These are phyloP conservation scores for Porphyrio hochstetteri DNA, from an alignment of 2,113 vertebrate genomes.

Conservation along the genomic window DNA sequence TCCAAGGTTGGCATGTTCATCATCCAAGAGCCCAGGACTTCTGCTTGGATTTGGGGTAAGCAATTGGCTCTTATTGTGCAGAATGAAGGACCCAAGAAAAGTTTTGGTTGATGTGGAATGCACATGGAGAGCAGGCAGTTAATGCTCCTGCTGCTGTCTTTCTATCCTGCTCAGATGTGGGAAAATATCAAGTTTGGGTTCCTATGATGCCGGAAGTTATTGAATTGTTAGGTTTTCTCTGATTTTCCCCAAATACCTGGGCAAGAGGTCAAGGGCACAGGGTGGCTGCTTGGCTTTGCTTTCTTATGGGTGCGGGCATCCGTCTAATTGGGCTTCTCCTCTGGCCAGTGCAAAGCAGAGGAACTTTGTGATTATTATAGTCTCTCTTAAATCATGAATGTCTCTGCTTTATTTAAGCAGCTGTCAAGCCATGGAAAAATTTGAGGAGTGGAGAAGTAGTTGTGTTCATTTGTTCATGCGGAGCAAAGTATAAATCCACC, in stretches of 20 bases:
- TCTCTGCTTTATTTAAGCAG: neutral
- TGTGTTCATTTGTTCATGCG: neutral
- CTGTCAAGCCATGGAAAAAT: neutral
- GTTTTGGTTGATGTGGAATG: fast-evolving
- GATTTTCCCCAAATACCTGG: neutral
- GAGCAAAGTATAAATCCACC: neutral
- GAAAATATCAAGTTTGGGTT: neutral
- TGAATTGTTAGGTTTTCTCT: neutral
- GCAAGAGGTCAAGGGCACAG: too few species aligned
- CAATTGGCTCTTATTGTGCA: fast-evolving
- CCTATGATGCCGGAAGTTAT: neutral
- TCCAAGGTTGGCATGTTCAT: neutral
- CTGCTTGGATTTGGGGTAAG: neutral
- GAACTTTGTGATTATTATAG: neutral
- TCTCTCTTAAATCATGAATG: neutral
- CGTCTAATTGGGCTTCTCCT: neutral
- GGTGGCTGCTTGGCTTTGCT: neutral
- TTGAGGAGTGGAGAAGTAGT: neutral
- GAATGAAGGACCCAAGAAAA: neutral
- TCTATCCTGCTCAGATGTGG: neutral
- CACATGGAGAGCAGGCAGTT: fast-evolving
- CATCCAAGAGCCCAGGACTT: fast-evolving
- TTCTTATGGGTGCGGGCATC: fast-evolving
- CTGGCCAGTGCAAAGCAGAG: neutral
- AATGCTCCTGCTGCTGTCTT: neutral